phyloP scores from a whole-genome alignment of 2,797 vertebrate species.

The Pogonophryne albipinna region DNA sequence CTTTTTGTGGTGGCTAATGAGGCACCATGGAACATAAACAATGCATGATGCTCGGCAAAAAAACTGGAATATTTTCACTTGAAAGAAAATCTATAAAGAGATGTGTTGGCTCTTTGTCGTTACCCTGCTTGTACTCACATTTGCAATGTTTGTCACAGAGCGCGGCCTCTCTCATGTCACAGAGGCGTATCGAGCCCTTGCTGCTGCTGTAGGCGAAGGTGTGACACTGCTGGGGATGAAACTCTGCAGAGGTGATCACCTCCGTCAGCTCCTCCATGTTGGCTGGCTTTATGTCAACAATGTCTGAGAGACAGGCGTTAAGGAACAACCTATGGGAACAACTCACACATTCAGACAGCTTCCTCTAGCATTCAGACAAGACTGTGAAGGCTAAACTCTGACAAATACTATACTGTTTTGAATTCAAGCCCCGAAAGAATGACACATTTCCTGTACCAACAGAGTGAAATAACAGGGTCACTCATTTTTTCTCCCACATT shows the following conservation, averaged over 20 bases:
- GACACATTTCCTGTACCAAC: background rate
- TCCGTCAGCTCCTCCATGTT: constrained; percentile 99
- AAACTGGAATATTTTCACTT: background rate
- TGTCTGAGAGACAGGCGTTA: constrained; percentile 87
- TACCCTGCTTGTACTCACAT: constrained; percentile 86
- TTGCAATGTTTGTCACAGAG: constrained; percentile 96
- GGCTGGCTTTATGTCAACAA: constrained; percentile 97
- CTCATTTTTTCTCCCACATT: background rate
- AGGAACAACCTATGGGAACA: constrained; percentile 88
- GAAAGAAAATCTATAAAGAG: background rate
- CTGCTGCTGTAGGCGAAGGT: constrained; percentile 99
- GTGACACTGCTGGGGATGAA: constrained; percentile 97
- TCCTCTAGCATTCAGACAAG: background rate
- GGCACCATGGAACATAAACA: background rate
- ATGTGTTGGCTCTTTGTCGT: background rate
- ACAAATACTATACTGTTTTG: no score
- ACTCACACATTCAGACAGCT: background rate
- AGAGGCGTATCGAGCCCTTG: constrained; percentile 98
- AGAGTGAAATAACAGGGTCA: background rate
- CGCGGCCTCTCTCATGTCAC: constrained; percentile 95
- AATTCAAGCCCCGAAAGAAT: background rate
- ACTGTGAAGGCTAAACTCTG: background rate
- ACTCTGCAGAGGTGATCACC: constrained; percentile 97
- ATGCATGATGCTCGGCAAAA: background rate
- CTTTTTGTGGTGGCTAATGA: background rate